Evolutionary conservation across 1,140 invertebrate genomes (phyloP).

Genomic region (Zaprionus taronus): DNA sequence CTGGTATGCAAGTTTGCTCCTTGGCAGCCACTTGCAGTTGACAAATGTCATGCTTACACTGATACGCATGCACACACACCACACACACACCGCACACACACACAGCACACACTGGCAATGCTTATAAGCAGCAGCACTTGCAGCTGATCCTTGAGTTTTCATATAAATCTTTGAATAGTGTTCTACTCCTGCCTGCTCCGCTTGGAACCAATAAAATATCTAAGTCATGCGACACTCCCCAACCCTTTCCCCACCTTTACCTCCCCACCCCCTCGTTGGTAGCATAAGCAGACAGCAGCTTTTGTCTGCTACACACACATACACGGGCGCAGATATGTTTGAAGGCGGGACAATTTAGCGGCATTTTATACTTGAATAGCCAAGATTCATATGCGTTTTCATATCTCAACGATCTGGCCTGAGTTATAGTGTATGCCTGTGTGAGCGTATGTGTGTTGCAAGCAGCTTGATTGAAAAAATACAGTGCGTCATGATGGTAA

Average conservation of each 20-base stretch:
- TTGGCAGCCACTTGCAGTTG: slow-evolving; percentile 69
- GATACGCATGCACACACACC: slow-evolving; percentile 34
- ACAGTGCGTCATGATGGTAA: slow-evolving; percentile 1
- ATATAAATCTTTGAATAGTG: slow-evolving; percentile 70
- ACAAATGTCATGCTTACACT: slow-evolving; percentile 71
- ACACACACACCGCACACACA: slow-evolving; percentile 34
- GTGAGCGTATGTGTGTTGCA: not conserved
- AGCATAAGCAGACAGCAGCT: slow-evolving; percentile 23
- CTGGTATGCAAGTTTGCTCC: slow-evolving; percentile 49
- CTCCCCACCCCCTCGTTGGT: not conserved
- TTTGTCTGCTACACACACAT: slow-evolving; percentile 38
- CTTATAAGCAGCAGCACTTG: slow-evolving; percentile 43
- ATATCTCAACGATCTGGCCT: slow-evolving; percentile 35
- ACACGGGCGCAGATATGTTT: slow-evolving; percentile 2
- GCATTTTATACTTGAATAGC: slow-evolving; percentile 54
- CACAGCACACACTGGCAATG: slow-evolving; percentile 11
- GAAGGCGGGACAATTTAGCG: slow-evolving; percentile 40
- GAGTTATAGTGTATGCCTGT: not conserved
- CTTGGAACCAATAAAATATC: slow-evolving; percentile 46
- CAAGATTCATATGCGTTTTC: slow-evolving; percentile 48
- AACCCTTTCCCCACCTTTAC: not conserved
- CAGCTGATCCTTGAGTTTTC: slow-evolving; percentile 70
- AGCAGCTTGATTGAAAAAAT: slow-evolving; percentile 41
- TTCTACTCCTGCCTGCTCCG: slow-evolving; percentile 25
- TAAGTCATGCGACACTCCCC: slow-evolving; percentile 26